Percentiles rank a stretch among this genome's conserved stretches.
Conservation (phyloP, 2,797 vertebrate genomes). For the Squalus acanthias region DNA sequence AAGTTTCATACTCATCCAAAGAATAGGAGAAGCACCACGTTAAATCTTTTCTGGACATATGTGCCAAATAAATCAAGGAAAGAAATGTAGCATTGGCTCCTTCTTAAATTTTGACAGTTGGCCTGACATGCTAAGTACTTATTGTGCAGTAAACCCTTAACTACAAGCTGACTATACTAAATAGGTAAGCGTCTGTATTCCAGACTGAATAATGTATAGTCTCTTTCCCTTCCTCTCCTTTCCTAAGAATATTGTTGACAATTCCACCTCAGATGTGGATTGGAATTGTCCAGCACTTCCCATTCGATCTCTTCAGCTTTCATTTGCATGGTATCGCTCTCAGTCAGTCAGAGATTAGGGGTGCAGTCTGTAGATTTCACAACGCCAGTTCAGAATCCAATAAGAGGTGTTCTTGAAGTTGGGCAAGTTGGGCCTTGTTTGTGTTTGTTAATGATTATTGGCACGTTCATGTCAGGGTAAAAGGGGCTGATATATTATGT, state of each 20-base stretch:
- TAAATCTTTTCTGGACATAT: constrained; percentile 19
- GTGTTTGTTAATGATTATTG: too few relatives aligned
- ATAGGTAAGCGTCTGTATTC: background rate
- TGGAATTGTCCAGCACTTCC: background rate
- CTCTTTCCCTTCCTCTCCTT: background rate
- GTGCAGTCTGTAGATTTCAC: background rate
- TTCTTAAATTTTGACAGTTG: background rate
- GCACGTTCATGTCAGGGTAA: too few relatives aligned
- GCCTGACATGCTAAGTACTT: background rate
- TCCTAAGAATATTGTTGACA: background rate
- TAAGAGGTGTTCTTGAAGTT: too few relatives aligned
- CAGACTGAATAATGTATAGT: background rate
- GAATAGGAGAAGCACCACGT: background rate
- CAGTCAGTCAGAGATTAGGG: background rate
- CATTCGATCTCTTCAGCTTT: background rate
- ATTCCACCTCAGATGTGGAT: background rate
- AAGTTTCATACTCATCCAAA: constrained; percentile 28
- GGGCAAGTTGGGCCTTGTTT: background rate
- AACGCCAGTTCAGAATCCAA: too few relatives aligned
- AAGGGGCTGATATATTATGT: background rate
- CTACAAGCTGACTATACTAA: background rate
- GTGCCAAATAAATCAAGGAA: constrained; percentile 23
- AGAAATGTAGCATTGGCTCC: constrained; percentile 32
- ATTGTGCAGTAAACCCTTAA: background rate
- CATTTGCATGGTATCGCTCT: background rate